A percentile compares a stretch with the other conserved stretches of the same genome.
Evolutionary conservation across 2,113 vertebrate species (phyloP).

Genomic region (Scatophagus argus): DNA sequence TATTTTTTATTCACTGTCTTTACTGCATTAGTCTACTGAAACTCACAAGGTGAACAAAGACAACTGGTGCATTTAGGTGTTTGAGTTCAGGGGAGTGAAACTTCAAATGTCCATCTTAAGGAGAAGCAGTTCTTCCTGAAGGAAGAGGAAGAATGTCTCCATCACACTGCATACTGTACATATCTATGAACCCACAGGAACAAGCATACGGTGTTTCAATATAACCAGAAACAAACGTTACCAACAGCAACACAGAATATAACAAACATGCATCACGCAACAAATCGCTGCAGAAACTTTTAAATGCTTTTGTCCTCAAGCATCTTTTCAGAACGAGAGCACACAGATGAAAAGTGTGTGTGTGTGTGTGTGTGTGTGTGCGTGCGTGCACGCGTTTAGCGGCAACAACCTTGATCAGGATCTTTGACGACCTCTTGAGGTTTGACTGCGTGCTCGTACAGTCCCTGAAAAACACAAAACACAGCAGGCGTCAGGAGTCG

Average conservation of each 20-base stretch:
- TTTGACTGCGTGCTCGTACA: slow-evolving; percentile 80
- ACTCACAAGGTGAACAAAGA: slow-evolving; percentile 19
- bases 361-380: not conserved
- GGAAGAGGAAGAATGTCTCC: not conserved
- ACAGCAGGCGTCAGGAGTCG: not conserved
- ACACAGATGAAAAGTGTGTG: too few species aligned
- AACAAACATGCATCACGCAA: too few species aligned
- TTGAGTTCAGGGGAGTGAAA: slow-evolving; percentile 27
- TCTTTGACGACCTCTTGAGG: slow-evolving; percentile 80
- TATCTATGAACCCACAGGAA: not conserved
- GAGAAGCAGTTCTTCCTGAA: slow-evolving; percentile 45
- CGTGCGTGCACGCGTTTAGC: not conserved
- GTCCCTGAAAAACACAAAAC: slow-evolving; percentile 80
- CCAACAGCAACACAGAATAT: too few species aligned
- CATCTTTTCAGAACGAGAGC: not conserved
- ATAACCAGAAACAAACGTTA: not conserved
- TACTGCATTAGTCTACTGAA: not conserved
- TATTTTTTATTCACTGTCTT: not conserved
- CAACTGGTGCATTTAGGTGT: slow-evolving; percentile 1
- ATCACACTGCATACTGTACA: too few species aligned
- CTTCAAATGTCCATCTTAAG: slow-evolving; percentile 12
- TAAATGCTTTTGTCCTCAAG: too few species aligned
- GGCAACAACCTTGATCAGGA: slow-evolving; percentile 82
- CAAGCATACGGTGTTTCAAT: not conserved
- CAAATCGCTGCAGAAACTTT: not conserved